Base-by-base conservation (phyloP, 2,888 invertebrate species). In the Nomada goodeniana region DNA sequence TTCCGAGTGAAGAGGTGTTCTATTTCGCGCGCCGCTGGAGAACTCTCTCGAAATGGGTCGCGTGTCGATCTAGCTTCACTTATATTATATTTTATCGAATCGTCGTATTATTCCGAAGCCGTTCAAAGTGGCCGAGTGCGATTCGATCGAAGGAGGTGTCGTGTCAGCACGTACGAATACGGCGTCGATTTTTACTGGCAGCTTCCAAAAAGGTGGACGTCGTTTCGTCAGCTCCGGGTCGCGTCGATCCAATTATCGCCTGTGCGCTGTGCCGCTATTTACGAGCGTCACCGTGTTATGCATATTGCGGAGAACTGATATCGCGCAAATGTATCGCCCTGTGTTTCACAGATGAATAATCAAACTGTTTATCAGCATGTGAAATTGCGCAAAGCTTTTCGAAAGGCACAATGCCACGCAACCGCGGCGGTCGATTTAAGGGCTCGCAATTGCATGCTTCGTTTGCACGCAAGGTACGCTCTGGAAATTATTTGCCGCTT, bases 31-130 rank as follows among this genome's bases (percentile, higher is more conserved):
- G 57, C 18, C 36, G 15, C 50, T 11, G 42, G 52, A 59, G 52
- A 55, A 26, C 57, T 9, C 9, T 36, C 11, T 55, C n/a, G 57
- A 82, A 82, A 82, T 80, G 67, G 82, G 84, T 82, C 82, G 67
- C 52, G 69, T 44, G 84, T 79, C 80, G 67, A 76, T 82, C 76
- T 73, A 26, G 73, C 18, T 15, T 67, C 65, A 50, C 53, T 78
- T 72, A 76, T 79, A 78, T 52, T 52, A 36, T 36, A 36, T 36
- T 71, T 68, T 47, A 53, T 65, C 42, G 36, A 23, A 13, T 18
- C 44, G 36, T 20, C 65, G 52, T 11, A 61, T 76, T 71, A 55
- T 65, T 61, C 67, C 60, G 65, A 61, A 70, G 55, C 42, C 42
- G 42, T 50, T 60, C 15, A 59, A 60, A 63, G 53, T 68, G 23